These are phyloP conservation scores for Pterois miles DNA, from an alignment of 2,797 vertebrate genomes.

Conservation along the genomic window DNA sequence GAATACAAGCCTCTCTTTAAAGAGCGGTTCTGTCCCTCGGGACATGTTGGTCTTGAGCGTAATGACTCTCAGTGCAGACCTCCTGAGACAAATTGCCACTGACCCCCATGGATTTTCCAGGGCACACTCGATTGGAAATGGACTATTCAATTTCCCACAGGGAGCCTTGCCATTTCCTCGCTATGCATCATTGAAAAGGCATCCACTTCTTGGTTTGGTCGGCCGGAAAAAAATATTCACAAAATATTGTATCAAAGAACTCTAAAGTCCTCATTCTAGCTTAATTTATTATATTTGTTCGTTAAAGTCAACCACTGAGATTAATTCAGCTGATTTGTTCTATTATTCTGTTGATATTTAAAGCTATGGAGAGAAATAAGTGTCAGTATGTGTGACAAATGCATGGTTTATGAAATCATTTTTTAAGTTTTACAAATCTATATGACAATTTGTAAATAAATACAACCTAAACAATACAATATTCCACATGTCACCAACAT, in stretches of 20 bases:
- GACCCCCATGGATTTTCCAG: constrained; percentile 80
- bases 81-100: constrained; percentile 80
- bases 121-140: constrained; percentile 79
- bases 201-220: constrained; percentile 49
- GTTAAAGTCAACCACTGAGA: not conserved
- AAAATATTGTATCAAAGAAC: constrained; percentile 13
- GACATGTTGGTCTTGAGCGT: constrained; percentile 73
- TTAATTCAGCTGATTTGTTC: not conserved
- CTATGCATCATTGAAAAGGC: constrained; percentile 70
- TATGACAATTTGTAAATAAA: not conserved
- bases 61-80: constrained; percentile 74
- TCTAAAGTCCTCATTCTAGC: constrained; percentile 3
- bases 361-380: not conserved
- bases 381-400: not conserved
- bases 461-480: not conserved
- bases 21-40: constrained; percentile 65
- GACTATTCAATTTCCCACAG: constrained; percentile 81
- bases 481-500: no score
- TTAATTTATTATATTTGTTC: not conserved
- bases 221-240: constrained; percentile 36
- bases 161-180: constrained; percentile 71
- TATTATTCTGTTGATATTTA: not conserved
- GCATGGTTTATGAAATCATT: not conserved
- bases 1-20: constrained; percentile 58
- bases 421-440: not conserved